Evolutionary conservation across 2,113 vertebrate genomes (phyloP).

Genomic region (Cryptomyrus ogoouensis): DNA sequence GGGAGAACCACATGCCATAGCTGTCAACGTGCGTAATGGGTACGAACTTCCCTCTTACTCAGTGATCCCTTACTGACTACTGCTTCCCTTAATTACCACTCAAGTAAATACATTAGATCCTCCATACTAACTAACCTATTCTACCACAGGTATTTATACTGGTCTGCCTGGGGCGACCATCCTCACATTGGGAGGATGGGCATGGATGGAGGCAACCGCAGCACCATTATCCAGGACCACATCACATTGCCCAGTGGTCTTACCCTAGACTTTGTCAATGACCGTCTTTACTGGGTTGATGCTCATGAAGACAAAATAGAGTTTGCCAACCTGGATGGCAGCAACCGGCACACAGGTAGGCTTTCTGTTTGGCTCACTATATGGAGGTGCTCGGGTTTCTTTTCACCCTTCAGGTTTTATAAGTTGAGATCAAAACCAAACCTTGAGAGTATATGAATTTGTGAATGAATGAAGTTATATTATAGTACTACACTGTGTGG

Average conservation of each 20-base stretch:
- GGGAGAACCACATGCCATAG: constrained; percentile 88
- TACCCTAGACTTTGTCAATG: constrained; percentile 90
- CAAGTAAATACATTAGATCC: not conserved
- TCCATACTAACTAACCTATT: not conserved
- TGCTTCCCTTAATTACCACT: not conserved
- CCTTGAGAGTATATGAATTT: not conserved
- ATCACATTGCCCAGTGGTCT: constrained; percentile 96
- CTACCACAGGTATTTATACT: constrained; percentile 84
- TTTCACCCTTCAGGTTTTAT: not conserved
- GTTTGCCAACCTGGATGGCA: constrained; percentile 87
- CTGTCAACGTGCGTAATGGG: constrained; percentile 64
- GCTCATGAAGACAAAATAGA: constrained; percentile 89
- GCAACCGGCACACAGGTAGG: constrained; percentile 76
- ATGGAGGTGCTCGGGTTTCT: not conserved
- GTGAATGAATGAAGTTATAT: not conserved
- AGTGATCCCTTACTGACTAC: not conserved
- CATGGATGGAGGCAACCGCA: constrained; percentile 90
- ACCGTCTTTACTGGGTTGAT: constrained; percentile 92
- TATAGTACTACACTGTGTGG: not conserved
- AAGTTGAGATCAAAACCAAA: not conserved
- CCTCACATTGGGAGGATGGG: constrained; percentile 93
- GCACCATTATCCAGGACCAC: constrained; percentile 87
- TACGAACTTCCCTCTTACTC: not conserved
- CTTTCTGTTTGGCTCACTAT: constrained; percentile 45
- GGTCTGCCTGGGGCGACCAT: constrained; percentile 97